These are phyloP conservation scores for Sinotaia quadrata DNA, from an alignment of 2,888 invertebrate species.

Conservation along the genomic window DNA sequence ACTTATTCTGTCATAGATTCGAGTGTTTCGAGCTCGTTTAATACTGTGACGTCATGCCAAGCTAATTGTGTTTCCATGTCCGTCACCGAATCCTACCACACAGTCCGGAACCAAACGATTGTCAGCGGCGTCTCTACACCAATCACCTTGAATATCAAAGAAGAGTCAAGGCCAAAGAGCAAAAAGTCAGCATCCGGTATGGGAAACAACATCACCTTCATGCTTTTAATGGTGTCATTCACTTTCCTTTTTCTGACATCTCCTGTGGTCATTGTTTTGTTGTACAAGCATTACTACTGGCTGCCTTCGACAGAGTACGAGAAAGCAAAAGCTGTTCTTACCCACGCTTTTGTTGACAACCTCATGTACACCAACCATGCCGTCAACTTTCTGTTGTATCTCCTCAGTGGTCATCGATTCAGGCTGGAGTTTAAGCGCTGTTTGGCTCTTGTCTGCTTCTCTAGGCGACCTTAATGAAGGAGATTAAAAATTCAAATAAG, in stretches of 20 bases:
- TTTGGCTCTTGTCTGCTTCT: background rate
- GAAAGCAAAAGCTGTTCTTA: conserved; percentile 22
- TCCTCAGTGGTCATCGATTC: conserved; percentile 35
- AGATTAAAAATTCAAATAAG: too few species aligned
- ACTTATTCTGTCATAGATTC: too few species aligned
- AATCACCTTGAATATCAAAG: too few species aligned
- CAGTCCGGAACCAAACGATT: background rate
- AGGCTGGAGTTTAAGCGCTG: conserved; percentile 27
- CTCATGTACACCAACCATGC: conserved; percentile 42
- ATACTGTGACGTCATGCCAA: background rate
- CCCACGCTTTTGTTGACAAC: conserved; percentile 35
- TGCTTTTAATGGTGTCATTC: conserved; percentile 36
- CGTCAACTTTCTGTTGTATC: conserved; percentile 35
- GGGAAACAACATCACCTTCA: conserved; percentile 31
- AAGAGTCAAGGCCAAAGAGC: background rate
- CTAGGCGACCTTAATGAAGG: too few species aligned
- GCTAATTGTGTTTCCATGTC: background rate
- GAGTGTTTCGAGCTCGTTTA: background rate
- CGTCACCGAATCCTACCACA: background rate
- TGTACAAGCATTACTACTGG: conserved; percentile 31
- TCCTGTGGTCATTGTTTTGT: conserved; percentile 30
- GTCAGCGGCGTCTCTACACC: background rate
- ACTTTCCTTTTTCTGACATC: conserved; percentile 37
- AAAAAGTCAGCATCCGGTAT: background rate
- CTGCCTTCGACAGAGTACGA: conserved; percentile 19